Evolutionary conservation across 2,797 vertebrate genomes (phyloP), one percentile per base, ranked within the genome.

Genomic region (Acropternis orthonyx): DNA sequence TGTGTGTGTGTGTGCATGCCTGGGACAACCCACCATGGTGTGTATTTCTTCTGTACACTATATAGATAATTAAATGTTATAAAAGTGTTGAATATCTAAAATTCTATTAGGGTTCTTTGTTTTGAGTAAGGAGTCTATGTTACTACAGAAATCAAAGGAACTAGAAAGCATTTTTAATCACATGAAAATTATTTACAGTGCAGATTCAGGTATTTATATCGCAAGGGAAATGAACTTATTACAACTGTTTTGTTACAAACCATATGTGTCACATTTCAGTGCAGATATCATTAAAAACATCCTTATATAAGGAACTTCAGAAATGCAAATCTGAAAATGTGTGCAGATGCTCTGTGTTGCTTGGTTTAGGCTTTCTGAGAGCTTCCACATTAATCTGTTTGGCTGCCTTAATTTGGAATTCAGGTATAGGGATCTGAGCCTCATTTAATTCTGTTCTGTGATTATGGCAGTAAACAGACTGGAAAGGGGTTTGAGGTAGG

Each of bases 1-100:
- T 34, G 34, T 32, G 4, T 63, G 34, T 34, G 4, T 34, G 34
- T 32, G 4, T 63, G 34, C 0, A 0, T 28, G 39, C 41, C 78
- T 36, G 41, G 36, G 21, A 51, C 69, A 80, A 2, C 14, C 14
- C 41, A 15, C 11, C 21, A 11, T 8, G 12, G 11, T 2, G 10
- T 22, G 21, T 22, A 1, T 76, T 58, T 77, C 36, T 69, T 80
- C 37, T 30, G 9, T 17, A 22, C 46, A 26, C 56, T 61, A 61
- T 2, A 13, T 0, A 51, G 23, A 15, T 51, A 43, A 7, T 28
- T 58, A 37, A 74, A 28, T 90, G 11, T 3, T 49, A 5, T 5
- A 13, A 27, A 52, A 28, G n/a, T 9, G 21, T 5, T 15, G 30
- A 55, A 7, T 39, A 8, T 21, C 19, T 48, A 20, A 22, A 66